A percentile compares a stretch with the other conserved stretches of the same genome.
phyloP scores from a whole-genome alignment of 1,140 invertebrate genomes.

The Philaenus spumarius region DNA sequence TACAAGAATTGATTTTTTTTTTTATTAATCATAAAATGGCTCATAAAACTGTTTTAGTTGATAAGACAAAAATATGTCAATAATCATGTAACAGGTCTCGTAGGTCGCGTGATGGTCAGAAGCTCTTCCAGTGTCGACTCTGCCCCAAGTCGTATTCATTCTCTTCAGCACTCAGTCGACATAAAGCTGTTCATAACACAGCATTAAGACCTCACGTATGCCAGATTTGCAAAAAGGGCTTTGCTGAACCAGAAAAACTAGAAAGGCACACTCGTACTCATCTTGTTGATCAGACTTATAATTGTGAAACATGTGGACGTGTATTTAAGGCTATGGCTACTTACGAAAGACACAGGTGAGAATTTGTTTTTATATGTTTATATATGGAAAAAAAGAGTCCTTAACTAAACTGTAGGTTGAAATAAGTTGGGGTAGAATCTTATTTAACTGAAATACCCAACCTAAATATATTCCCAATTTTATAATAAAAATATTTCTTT shows the following conservation, averaged over 20 bases:
- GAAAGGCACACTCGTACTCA: slow-evolving; percentile 25
- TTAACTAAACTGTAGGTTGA: no score
- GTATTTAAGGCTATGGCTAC: slow-evolving; percentile 22
- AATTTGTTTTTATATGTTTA: neutral
- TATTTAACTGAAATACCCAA: no score
- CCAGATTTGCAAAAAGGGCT: slow-evolving; percentile 27
- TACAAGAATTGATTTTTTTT: no score
- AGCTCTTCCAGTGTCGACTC: slow-evolving; percentile 26
- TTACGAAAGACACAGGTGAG: slow-evolving; percentile 25
- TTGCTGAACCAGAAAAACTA: slow-evolving; percentile 28
- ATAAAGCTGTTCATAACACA: slow-evolving; percentile 29
- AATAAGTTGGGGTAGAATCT: no score
- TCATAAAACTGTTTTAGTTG: neutral
- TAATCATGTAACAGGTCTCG: no score
- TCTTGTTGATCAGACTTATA: slow-evolving; percentile 18
- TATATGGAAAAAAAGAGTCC: no score
- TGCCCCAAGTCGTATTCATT: slow-evolving; percentile 29
- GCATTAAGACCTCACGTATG: slow-evolving; percentile 25
- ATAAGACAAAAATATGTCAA: neutral
- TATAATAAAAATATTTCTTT: no score
- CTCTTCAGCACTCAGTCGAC: slow-evolving; percentile 26
- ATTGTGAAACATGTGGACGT: slow-evolving; percentile 21
- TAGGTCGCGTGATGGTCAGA: slow-evolving; percentile 24
- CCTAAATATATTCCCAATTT: no score
- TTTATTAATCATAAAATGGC: neutral